Evolutionary conservation across 2,797 vertebrate genomes (phyloP), one percentile per base, ranked within the genome.

Genomic region (Melopsittacus undulatus): DNA sequence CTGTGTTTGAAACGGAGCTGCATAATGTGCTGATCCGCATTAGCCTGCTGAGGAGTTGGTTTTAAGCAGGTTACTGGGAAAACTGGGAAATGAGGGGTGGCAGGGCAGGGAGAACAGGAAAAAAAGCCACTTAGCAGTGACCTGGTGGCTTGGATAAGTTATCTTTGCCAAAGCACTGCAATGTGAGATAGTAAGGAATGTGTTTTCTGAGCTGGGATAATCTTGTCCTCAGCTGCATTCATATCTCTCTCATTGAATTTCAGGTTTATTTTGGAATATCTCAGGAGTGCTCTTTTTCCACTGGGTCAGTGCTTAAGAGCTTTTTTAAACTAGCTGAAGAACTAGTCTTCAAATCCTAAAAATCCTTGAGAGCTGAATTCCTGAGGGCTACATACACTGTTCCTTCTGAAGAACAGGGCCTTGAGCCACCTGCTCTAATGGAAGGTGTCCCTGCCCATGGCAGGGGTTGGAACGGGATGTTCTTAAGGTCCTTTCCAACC

Each of bases 251-350:
- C 72, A 63, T 16, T 83, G 88, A 76, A 74, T 83, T 81, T 89
- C 34, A 73, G 32, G 86, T 86, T 92, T 87, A 82, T 91, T 95
- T 95, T 94, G 83, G 70, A 95, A 23, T 73, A 56, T 76, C 86
- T 96, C 11, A 1, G 43, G 79, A 83, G 85, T 43, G 52, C 30
- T 78, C 20, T 20, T 81, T 86, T 95, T 78, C 89, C 49, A 78
- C 62, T 51, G 59, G 94, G 91, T 88, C 69, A 46, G 17, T 23
- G 48, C 89, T 87, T 62, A 40, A 70, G 64, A 80, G 66, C 66
- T 86, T 75, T 59, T 36, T 59, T 59, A 59, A 59, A 36, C n/a
- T 36, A 36, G 22, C n/a, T 59, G 11, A 17, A 36, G 66, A 4
- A 2, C 18, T 54, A n/a, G 51, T 51, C 75, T 88, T 51, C 78